These are phyloP conservation scores for Enteromius trimaculatus DNA, from an alignment of 2,797 vertebrate genomes.

Conservation along the genomic window DNA sequence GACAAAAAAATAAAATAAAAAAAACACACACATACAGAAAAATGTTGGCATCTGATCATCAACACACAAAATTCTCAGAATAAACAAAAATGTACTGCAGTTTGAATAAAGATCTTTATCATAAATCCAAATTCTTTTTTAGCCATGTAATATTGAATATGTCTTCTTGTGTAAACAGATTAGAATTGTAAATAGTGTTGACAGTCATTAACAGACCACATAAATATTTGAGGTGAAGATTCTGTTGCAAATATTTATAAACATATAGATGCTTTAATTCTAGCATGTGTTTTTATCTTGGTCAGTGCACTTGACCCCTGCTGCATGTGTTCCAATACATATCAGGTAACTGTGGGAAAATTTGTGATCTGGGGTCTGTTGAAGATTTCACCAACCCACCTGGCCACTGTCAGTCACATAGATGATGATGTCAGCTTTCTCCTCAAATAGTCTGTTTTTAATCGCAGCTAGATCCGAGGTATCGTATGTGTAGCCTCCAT, in stretches of 20 bases:
- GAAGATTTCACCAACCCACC: slow-evolving; percentile 70
- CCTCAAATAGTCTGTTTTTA: slow-evolving; percentile 83
- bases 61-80: neutral
- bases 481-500: slow-evolving; percentile 96
- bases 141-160: neutral
- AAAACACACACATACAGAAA: neutral
- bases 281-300: slow-evolving; percentile 1
- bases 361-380: neutral
- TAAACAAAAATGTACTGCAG: neutral
- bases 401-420: slow-evolving; percentile 94
- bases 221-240: slow-evolving; percentile 42
- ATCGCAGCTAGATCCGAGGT: slow-evolving; percentile 96
- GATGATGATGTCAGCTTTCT: slow-evolving; percentile 89
- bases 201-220: neutral
- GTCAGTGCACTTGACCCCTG: neutral
- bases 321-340: neutral
- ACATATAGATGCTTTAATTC: slow-evolving; percentile 21
- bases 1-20: neutral
- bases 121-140: neutral
- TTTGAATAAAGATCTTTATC: neutral
- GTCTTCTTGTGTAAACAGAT: neutral
- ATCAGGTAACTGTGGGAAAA: neutral
- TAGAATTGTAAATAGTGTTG: slow-evolving; percentile 27
- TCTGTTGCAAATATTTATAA: slow-evolving; percentile 6
- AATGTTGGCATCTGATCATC: neutral